These are phyloP conservation scores for Eugnorisma glareosa DNA, from an alignment of 2,888 invertebrate genomes.

Conservation along the genomic window DNA sequence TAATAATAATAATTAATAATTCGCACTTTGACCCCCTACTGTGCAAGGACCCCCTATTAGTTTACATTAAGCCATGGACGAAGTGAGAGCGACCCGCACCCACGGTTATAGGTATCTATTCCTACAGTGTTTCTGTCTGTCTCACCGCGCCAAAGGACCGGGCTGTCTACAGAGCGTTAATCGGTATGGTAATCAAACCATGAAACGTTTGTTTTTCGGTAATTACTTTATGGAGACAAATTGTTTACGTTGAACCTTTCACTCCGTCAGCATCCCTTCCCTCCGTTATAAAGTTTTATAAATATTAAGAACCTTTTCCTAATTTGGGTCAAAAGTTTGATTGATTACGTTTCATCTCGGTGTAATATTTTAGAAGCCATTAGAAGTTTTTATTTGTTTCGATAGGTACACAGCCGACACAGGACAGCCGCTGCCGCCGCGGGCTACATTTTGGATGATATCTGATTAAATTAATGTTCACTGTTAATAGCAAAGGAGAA, in stretches of 20 bases:
- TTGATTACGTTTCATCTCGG: slow-evolving; percentile 44
- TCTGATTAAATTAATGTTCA: background rate
- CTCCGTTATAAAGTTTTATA: slow-evolving; percentile 4
- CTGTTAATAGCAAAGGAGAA: slow-evolving; percentile 6
- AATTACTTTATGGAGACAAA: slow-evolving; percentile 38
- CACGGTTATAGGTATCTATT: background rate
- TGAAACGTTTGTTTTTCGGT: slow-evolving; percentile 19
- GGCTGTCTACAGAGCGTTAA: background rate
- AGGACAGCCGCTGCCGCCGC: background rate
- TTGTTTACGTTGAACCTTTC: slow-evolving; percentile 15
- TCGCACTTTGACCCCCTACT: background rate
- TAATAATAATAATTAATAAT: too few relatives aligned
- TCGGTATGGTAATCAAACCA: too few relatives aligned
- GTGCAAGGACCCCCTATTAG: background rate
- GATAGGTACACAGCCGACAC: background rate
- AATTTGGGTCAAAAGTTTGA: slow-evolving; percentile 30
- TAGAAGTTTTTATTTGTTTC: slow-evolving; percentile 14
- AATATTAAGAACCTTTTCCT: background rate
- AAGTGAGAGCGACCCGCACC: background rate
- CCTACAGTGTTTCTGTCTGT: background rate
- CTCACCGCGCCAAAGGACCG: background rate
- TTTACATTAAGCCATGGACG: background rate
- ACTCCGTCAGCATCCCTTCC: background rate
- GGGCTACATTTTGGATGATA: background rate
- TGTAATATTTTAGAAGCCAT: slow-evolving; percentile 22